A percentile compares a stretch with the other conserved stretches of the same genome.
Conservation (phyloP, 2,888 invertebrate genomes). For the Melitaea athalia region DNA sequence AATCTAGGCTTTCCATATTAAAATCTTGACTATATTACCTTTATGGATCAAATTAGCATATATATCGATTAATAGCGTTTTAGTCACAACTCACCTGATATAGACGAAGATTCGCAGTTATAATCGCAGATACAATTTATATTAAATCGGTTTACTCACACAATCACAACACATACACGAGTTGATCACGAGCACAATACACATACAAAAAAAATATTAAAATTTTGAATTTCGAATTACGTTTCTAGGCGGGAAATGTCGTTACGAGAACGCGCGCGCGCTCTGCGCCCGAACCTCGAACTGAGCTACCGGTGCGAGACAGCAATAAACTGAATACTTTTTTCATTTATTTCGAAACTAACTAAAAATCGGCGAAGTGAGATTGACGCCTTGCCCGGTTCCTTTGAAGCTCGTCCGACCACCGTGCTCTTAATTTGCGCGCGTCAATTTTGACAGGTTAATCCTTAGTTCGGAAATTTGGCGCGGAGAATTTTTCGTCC, state of each 20-base stretch:
- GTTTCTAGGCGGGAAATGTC: slow-evolving; percentile 25
- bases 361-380: slow-evolving; percentile 64
- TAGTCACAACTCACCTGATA: neutral
- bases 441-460: slow-evolving; percentile 68
- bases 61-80: neutral
- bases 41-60: neutral
- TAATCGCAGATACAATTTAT: slow-evolving; percentile 5
- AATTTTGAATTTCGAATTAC: slow-evolving; percentile 16
- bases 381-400: slow-evolving; percentile 66
- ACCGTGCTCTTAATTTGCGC: slow-evolving; percentile 59
- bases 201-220: slow-evolving; percentile 9
- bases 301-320: slow-evolving; percentile 69
- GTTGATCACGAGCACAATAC: slow-evolving; percentile 21
- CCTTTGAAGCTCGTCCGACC: slow-evolving; percentile 55
- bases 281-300: slow-evolving; percentile 69
- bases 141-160: neutral
- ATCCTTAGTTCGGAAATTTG: slow-evolving; percentile 51
- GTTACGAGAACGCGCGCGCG: slow-evolving; percentile 65
- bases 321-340: slow-evolving; percentile 61
- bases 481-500: slow-evolving; percentile 32
- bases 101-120: neutral
- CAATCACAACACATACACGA: slow-evolving; percentile 20
- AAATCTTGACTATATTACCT: neutral
- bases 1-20: neutral
- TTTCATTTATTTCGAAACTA: slow-evolving; percentile 70